Percentiles rank a stretch among this genome's conserved stretches.
phyloP scores from a whole-genome alignment of 2,113 vertebrate species.

The Colaptes auratus region DNA sequence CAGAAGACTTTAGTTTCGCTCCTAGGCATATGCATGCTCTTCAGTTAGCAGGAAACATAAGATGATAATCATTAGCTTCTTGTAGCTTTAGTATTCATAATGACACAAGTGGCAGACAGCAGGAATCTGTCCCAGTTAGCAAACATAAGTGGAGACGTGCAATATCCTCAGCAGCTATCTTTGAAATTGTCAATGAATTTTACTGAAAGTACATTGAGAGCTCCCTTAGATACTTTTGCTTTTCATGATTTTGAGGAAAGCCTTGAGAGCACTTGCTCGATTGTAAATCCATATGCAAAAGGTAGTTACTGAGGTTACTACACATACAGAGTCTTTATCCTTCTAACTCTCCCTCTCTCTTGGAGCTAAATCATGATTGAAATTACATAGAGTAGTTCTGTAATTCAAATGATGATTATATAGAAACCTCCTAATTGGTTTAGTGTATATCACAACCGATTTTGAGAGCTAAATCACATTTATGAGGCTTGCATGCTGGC shows the following conservation, averaged over 20 bases:
- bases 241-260: neutral
- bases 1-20: neutral
- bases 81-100: neutral
- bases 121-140: neutral
- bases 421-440: neutral
- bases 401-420: neutral
- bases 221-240: neutral
- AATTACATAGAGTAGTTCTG: neutral
- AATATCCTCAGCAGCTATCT: neutral
- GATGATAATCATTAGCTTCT: neutral
- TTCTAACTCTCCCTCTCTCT: neutral
- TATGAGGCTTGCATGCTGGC: neutral
- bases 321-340: rapidly evolving
- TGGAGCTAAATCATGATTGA: neutral
- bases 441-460: neutral
- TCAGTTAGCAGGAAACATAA: neutral
- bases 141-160: neutral
- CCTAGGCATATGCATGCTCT: neutral
- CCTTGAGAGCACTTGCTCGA: neutral
- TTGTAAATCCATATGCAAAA: conserved; percentile 11
- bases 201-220: neutral
- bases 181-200: neutral
- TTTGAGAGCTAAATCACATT: neutral
- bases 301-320: neutral
- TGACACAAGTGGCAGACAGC: neutral